Base-by-base conservation (phyloP, 2,113 vertebrate genomes). In the Nesogale talazaci region DNA sequence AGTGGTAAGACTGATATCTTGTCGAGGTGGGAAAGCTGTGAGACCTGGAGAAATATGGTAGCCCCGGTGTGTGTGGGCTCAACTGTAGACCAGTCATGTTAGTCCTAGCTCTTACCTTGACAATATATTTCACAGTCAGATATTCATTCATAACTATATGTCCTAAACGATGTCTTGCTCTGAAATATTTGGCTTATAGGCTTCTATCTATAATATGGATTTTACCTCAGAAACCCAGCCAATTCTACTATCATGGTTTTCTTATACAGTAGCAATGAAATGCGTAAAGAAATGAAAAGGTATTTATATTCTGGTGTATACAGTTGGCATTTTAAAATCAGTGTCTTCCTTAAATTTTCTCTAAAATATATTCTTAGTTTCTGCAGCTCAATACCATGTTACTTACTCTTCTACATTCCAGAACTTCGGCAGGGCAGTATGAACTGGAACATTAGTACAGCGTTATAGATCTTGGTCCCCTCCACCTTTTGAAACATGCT, bases 281-380 rank as follows among this genome's bases (percentile, higher is more conserved):
- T 52, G 46, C 46, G 14, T 11, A 52, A 52, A 52, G 46, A 52
- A 52, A 5, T 52, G 46, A 52, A 52, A 52, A 52, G 10, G 5
- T 52, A 52, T 11, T 52, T 52, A 52, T 52, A 52, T 52, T 52
- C 46, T 52, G 46, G 46, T 52, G 46, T 80, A 52, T 52, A 85
- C 25, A 27, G 86, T 59, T 95, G 46, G 75, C 29, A 78, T 84
- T 95, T 90, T 57, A 74, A 52, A 34, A 67, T 52, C 70, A 23
- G 77, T 65, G 31, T 75, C 31, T 77, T 89, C 52, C 69, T 95
- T 83, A 72, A 57, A 81, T 67, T 89, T 86, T 83, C 61, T 92
- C n/a, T 78, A 52, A 11, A 52, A 52, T 52, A 52, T 52, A 6
- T 52, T 52, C 46, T 52, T 52, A 52, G 46, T 52, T 76, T 83